These are phyloP conservation scores for Agriotes lineatus DNA, from an alignment of 2,888 invertebrate genomes.

Conservation along the genomic window DNA sequence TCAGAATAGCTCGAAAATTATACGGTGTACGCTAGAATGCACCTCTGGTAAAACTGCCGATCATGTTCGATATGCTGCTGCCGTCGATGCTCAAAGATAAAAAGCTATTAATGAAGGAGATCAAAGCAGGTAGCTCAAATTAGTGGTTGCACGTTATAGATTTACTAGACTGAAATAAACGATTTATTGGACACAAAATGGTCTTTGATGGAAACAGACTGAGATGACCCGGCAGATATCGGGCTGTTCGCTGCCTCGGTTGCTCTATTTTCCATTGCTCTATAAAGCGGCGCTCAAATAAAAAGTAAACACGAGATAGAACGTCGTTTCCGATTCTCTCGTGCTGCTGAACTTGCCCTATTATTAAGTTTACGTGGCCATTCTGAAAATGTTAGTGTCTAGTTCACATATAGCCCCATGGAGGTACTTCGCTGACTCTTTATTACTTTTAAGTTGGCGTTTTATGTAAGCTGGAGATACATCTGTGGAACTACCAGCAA, in stretches of 20 bases:
- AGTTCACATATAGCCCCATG: no score
- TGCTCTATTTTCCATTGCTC: constrained; percentile 22
- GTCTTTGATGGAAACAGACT: constrained; percentile 6
- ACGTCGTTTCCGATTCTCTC: constrained; percentile 21
- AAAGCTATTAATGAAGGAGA: constrained; percentile 27
- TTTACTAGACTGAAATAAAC: constrained; percentile 13
- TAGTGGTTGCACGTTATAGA: constrained; percentile 22
- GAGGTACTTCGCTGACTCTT: no score
- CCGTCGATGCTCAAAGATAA: constrained; percentile 22
- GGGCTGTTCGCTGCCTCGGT: constrained; percentile 18
- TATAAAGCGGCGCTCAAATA: constrained; percentile 24
- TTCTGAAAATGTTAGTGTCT: constrained; percentile 13
- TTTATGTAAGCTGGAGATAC: no score
- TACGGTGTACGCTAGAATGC: constrained; percentile 8
- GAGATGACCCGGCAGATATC: constrained; percentile 20
- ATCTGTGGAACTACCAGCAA: no score
- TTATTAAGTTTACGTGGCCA: constrained; percentile 33
- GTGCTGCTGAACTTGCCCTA: constrained; percentile 18
- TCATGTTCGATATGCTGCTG: constrained; percentile 13
- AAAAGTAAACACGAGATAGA: constrained; percentile 30
- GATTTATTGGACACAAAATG: constrained; percentile 21
- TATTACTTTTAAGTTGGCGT: no score
- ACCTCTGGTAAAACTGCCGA: constrained; percentile 17
- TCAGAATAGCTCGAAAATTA: constrained; percentile 21
- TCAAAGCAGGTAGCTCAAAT: constrained; percentile 28